Evolutionary conservation across 1,140 invertebrate genomes (phyloP).

Genomic region (Hylyphantes graminicola): DNA sequence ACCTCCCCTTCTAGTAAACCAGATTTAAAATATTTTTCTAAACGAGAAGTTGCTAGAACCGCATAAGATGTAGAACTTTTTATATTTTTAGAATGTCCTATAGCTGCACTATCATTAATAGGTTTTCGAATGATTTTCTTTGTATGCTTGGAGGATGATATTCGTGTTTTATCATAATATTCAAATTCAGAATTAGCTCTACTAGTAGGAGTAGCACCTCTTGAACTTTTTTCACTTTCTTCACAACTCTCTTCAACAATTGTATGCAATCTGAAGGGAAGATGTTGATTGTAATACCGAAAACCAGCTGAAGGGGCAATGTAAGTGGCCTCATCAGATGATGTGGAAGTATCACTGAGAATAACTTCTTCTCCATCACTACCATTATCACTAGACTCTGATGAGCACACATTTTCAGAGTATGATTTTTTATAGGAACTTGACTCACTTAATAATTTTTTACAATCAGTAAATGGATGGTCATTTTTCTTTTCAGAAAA

Average conservation of each 20-base stretch:
- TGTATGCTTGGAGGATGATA: conserved; percentile 19
- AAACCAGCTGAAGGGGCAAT: conserved; percentile 30
- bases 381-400: conserved; percentile 58
- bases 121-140: conserved; percentile 32
- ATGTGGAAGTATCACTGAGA: conserved; percentile 60
- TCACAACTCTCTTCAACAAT: conserved; percentile 95
- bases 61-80: conserved; percentile 42
- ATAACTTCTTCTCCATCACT: conserved; percentile 60
- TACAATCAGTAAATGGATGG: conserved; percentile 7
- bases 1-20: conserved; percentile 83
- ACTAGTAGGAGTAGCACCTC: conserved; percentile 64
- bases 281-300: conserved; percentile 52
- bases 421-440: conserved; percentile 46
- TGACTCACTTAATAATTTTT: neutral
- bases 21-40: conserved; percentile 91
- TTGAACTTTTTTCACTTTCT: conserved; percentile 74
- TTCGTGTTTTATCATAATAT: conserved; percentile 43
- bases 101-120: neutral
- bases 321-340: conserved; percentile 57
- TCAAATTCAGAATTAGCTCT: conserved; percentile 36
- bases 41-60: conserved; percentile 78
- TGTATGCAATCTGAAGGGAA: conserved; percentile 85
- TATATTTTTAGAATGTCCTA: conserved; percentile 14
- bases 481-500: conserved; percentile 33
- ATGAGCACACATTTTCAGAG: conserved; percentile 47